Conservation (phyloP, 1,140 invertebrate species). For the Hypothenemus hampei region DNA sequence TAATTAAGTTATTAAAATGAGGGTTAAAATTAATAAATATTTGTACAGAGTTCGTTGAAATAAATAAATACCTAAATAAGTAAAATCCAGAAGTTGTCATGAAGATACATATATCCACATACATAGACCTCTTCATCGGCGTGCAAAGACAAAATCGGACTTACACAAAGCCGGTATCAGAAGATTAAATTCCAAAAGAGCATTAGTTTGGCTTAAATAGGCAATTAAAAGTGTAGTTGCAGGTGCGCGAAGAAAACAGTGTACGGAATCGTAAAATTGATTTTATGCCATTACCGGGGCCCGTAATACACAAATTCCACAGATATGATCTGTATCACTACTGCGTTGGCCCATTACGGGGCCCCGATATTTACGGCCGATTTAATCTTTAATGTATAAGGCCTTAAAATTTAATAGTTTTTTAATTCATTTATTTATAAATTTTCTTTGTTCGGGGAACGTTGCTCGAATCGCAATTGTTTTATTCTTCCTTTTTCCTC, state of each 20-base stretch:
- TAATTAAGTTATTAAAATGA: too few species aligned
- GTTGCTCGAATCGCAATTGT: slow-evolving; percentile 25
- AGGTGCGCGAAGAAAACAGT: slow-evolving; percentile 36
- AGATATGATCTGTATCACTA: slow-evolving; percentile 37
- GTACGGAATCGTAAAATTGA: slow-evolving; percentile 37
- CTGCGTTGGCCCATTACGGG: slow-evolving; percentile 32
- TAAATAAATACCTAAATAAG: too few species aligned
- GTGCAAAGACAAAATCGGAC: too few species aligned
- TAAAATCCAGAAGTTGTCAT: too few species aligned
- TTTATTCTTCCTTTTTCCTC: not conserved
- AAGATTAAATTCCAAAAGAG: slow-evolving; percentile 25
- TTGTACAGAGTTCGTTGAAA: too few species aligned
- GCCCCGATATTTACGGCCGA: slow-evolving; percentile 36
- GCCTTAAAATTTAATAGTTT: slow-evolving; percentile 39
- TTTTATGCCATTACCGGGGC: slow-evolving; percentile 32
- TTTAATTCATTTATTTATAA: slow-evolving; percentile 35
- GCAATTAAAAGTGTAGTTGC: slow-evolving; percentile 39
- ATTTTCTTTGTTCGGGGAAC: slow-evolving; percentile 17
- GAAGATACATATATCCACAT: too few species aligned
- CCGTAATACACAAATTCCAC: slow-evolving; percentile 39
- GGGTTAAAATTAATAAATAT: too few species aligned
- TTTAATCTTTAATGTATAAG: slow-evolving; percentile 39
- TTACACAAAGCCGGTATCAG: slow-evolving; percentile 12
- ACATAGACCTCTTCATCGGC: too few species aligned
- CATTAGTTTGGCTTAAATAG: slow-evolving; percentile 32